Base-by-base conservation (phyloP, 2,113 vertebrate genomes). In the Atrichornis clamosus region DNA sequence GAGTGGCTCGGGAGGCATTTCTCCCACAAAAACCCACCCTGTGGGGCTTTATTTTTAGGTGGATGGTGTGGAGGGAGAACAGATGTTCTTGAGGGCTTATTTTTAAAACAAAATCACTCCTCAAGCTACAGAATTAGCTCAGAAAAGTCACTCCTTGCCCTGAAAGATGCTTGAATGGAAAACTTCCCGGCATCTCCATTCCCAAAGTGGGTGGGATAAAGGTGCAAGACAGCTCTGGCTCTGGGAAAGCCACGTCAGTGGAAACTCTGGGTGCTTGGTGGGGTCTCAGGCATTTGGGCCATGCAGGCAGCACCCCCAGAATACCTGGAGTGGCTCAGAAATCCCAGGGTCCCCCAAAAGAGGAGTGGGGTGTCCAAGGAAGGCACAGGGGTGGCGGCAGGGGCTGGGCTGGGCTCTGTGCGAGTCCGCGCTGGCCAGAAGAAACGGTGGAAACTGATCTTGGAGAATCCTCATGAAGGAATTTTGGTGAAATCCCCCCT, bases 1-100 rank as follows among this genome's bases (percentile, higher is more conserved):
- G 89, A 44, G 72, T 1, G 22, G 56, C 41, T 39, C 3, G 15
- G 67, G 93, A 95, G 42, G 50, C 56, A 16, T 74, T 87, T 92
- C 86, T 87, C 35, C 86, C 77, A 32, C 3, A 2, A 42, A 32
- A 72, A 27, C 41, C 32, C 87, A 60, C 37, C n/a, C 14, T 15
- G 22, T 28, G 68, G 64, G 83, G 50, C 73, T 81, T 88, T 93
- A 80, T 91, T 95, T 93, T 88, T 91, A 96, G 89, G 74, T 2
- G 6, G 67, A 30, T 91, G 75, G 77, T 41, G 85, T 23, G 39
- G 60, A 93, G 32, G 79, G 92, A 33, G 64, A 83, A 6, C 85
- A 91, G 93, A 90, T 95, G 94, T 95, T 96, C 68, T 56, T 2
- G 35, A 41, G 18, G 73, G 27, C 72, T 90, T 88, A 28, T 77